A percentile compares a stretch with the other conserved stretches of the same genome.
Evolutionary conservation across 2,797 vertebrate genomes (phyloP).

Genomic region (Lycodopsis pacificus): DNA sequence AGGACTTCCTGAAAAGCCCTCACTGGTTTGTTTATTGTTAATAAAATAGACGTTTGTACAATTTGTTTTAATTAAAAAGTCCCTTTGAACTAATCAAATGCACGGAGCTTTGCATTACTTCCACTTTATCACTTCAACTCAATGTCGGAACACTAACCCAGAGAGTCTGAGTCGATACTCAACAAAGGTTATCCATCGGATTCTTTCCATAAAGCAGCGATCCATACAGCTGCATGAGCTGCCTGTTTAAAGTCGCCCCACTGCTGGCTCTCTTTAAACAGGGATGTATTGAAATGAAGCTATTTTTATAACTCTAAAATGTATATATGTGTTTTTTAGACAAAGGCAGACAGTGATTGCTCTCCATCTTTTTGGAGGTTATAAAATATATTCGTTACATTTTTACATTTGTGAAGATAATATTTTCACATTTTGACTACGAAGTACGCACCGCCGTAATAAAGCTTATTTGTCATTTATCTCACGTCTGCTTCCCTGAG

Average conservation of each 20-base stretch:
- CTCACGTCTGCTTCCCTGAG: not conserved
- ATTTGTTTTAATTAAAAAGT: not conserved
- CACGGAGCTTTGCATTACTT: not conserved
- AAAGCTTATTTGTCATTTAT: slow-evolving; percentile 27
- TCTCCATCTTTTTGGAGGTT: not conserved
- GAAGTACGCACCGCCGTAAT: slow-evolving; percentile 6
- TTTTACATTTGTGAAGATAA: slow-evolving; percentile 20
- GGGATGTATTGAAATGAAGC: slow-evolving; percentile 24
- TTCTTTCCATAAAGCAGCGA: slow-evolving; percentile 44
- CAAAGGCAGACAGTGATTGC: slow-evolving; percentile 4
- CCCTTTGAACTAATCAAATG: slow-evolving; percentile 18
- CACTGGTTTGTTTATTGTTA: not conserved
- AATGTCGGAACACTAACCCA: slow-evolving; percentile 35
- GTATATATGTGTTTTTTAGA: slow-evolving; percentile 1
- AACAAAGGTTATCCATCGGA: slow-evolving; percentile 52
- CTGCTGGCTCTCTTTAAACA: slow-evolving; percentile 53
- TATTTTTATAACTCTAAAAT: slow-evolving; percentile 41
- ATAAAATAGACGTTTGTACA: not conserved
- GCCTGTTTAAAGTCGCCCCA: slow-evolving; percentile 38
- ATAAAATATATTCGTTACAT: slow-evolving; percentile 4
- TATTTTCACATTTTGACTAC: not conserved
- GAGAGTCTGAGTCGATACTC: slow-evolving; percentile 53
- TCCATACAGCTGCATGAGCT: slow-evolving; percentile 49
- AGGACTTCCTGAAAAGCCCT: not conserved
- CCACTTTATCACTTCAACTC: slow-evolving; percentile 39